These are phyloP conservation scores for Homarus americanus DNA, from an alignment of 1,140 invertebrate genomes.

Conservation along the genomic window DNA sequence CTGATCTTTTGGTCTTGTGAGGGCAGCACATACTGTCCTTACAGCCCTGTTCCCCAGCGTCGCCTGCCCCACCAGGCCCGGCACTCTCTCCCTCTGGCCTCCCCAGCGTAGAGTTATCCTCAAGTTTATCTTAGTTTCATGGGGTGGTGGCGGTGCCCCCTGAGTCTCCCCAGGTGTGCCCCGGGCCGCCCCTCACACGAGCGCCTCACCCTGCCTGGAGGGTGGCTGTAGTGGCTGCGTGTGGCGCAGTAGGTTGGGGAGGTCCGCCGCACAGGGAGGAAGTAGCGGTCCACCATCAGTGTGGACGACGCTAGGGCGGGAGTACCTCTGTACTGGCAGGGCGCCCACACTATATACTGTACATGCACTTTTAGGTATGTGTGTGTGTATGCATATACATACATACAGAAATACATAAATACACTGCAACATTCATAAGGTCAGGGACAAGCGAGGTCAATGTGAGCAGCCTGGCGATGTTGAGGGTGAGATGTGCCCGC, in stretches of 20 bases:
- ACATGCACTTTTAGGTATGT: neutral
- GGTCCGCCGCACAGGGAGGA: neutral
- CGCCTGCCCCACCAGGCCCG: neutral
- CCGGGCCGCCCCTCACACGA: neutral
- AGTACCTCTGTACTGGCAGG: slow-evolving; percentile 49
- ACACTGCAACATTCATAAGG: neutral
- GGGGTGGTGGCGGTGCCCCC: neutral
- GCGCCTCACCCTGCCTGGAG: neutral
- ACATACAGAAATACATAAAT: neutral
- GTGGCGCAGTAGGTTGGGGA: neutral
- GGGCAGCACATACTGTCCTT: slow-evolving; percentile 13
- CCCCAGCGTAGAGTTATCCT: neutral
- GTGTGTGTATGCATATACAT: neutral
- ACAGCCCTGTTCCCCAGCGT: slow-evolving; percentile 43
- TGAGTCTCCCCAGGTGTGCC: slow-evolving; percentile 29
- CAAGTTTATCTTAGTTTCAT: neutral
- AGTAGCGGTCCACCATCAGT: neutral
- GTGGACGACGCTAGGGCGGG: slow-evolving; percentile 29
- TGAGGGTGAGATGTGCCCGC: slow-evolving; percentile 24
- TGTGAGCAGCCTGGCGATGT: slow-evolving; percentile 2
- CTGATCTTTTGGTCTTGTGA: neutral
- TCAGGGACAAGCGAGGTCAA: slow-evolving; percentile 19
- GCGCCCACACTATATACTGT: neutral
- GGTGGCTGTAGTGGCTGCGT: neutral
- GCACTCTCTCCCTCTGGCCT: neutral